Evolutionary conservation across 2,113 vertebrate genomes (phyloP), one percentile per base, ranked within the genome.

Genomic region (Passer montanus): DNA sequence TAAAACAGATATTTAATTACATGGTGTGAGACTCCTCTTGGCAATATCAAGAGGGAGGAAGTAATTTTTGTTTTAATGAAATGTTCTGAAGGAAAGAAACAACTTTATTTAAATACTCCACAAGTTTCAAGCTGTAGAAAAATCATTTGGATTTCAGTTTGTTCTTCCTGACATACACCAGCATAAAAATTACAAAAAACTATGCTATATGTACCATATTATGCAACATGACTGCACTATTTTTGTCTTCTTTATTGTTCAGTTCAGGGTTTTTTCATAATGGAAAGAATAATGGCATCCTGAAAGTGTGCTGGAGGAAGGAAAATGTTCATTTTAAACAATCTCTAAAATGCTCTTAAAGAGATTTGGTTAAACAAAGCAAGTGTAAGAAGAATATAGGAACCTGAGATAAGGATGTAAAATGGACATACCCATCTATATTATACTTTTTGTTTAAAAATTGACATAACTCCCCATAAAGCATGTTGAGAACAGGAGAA

Each of bases 1-100:
- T 97, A 91, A 97, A 98, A 93, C 66, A 97, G 90, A 94, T 84
- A 92, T 93, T 96, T 98, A 98, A 97, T 97, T 98, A 96, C 74
- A 97, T 31, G 60, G 88, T 94, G 56, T 69, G 89, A 94, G 91
- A 95, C 41, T 93, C 93, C 90, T 96, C 95, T 87, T 95, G 82
- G 92, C 90, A 97, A 74, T 92, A 94, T 96, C 92, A 96, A 97
- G 95, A 96, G 59, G 39, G 28, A 95, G 75, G 97, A 96, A 95
- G 89, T 94, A 47, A 93, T 95, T 96, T 96, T 89, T 93, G 81
- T 53, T 96, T 96, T 94, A 97, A 96, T 94, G 72, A 98, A 89
- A 97, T 89, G 84, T 96, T 98, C 96, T 97, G 92, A 97, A 97
- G 94, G 90, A 89, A 92, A 96, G 97, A 96, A 97, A 88, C 79